Evolutionary conservation across 2,113 vertebrate species (phyloP).

Genomic region (Sapayoa aenigma): DNA sequence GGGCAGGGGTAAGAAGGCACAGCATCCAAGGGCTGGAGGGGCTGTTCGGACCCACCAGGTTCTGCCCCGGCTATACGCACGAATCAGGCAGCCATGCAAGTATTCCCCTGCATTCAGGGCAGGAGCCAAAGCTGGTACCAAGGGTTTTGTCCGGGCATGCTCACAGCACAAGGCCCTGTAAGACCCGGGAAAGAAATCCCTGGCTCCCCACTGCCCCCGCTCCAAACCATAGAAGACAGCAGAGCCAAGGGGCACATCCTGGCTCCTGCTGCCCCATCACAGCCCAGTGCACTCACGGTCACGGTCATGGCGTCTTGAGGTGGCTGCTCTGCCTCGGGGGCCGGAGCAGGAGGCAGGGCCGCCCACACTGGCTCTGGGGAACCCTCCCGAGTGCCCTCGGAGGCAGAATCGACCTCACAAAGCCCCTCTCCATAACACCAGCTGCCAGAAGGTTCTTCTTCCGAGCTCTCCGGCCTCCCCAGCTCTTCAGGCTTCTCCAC

Average conservation of each 20-base stretch:
- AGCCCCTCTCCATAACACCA: not conserved
- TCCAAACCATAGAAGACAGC: not conserved
- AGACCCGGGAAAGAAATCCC: not conserved
- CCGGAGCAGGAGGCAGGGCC: not conserved
- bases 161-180: rapidly evolving
- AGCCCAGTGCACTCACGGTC: not conserved
- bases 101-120: not conserved
- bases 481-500: not conserved
- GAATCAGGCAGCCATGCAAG: not conserved
- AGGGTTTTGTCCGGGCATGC: not conserved
- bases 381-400: conserved; percentile 41
- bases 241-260: not conserved
- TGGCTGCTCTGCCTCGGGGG: not conserved
- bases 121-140: not conserved
- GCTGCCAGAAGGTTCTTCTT: conserved; percentile 30
- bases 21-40: not conserved
- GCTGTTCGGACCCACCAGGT: not conserved
- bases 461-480: not conserved
- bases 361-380: conserved; percentile 68
- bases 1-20: not conserved
- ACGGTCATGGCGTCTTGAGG: not conserved
- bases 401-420: not conserved
- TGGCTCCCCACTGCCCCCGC: not conserved
- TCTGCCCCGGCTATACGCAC: not conserved
- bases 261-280: not conserved